These are phyloP conservation scores for Microplitis deprimator DNA, from an alignment of 2,888 invertebrate species.

Conservation along the genomic window DNA sequence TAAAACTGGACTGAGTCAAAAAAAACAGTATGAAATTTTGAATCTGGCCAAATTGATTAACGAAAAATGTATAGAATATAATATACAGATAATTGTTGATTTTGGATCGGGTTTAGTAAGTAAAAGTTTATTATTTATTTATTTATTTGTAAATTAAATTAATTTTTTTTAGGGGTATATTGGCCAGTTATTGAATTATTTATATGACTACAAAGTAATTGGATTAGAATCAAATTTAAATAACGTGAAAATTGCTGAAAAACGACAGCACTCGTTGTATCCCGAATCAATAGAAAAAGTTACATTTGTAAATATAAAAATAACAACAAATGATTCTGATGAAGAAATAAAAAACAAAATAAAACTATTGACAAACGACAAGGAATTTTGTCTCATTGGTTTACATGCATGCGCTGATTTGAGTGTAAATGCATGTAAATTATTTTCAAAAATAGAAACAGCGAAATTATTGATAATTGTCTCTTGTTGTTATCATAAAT, in stretches of 20 bases:
- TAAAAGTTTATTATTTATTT: conserved; percentile 23
- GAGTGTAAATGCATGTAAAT: conserved; percentile 77
- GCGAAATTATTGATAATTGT: conserved; percentile 78
- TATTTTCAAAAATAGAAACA: conserved; percentile 76
- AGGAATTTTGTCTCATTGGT: conserved; percentile 74
- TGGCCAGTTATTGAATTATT: conserved; percentile 77
- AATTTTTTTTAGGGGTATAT: conserved; percentile 78
- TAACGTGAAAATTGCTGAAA: conserved; percentile 75
- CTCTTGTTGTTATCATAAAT: conserved; percentile 87
- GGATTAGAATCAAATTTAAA: conserved; percentile 78
- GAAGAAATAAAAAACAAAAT: conserved; percentile 71
- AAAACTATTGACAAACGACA: conserved; percentile 62
- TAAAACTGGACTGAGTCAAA: conserved; percentile 72
- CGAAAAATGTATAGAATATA: conserved; percentile 71
- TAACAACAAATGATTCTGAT: conserved; percentile 69
- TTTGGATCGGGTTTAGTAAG: conserved; percentile 83
- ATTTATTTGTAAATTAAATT: neutral
- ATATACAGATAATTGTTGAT: conserved; percentile 77
- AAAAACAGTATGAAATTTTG: conserved; percentile 82
- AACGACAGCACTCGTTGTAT: conserved; percentile 75
- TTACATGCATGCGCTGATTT: conserved; percentile 87
- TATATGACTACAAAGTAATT: conserved; percentile 76
- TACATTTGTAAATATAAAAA: conserved; percentile 75
- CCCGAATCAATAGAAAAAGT: conserved; percentile 73
- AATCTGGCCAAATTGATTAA: conserved; percentile 76